Conservation (phyloP, 2,888 invertebrate genomes). For the Cremastobaeus sp. region DNA sequence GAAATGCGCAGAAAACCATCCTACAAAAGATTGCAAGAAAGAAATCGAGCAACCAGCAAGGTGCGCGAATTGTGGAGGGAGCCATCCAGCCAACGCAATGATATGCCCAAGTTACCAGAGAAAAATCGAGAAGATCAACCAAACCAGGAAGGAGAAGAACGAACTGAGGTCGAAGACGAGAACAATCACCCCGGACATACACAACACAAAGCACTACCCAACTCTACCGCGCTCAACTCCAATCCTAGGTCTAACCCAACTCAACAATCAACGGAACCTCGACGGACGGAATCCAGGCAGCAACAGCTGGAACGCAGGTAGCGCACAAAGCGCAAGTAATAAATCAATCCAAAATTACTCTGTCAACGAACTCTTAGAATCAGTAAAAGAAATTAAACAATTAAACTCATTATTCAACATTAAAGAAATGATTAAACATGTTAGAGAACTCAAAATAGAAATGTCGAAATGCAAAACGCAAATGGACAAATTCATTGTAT, state of each 20-base stretch:
- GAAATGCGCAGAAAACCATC: slow-evolving; percentile 65
- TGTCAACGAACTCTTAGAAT: neutral
- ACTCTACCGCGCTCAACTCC: too few species aligned
- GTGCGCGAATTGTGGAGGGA: slow-evolving; percentile 66
- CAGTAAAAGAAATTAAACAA: slow-evolving; percentile 25
- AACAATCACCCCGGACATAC: too few species aligned
- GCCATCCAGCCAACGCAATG: slow-evolving; percentile 66
- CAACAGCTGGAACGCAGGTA: too few species aligned
- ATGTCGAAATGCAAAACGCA: slow-evolving; percentile 13
- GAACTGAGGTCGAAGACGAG: too few species aligned
- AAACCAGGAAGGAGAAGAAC: too few species aligned
- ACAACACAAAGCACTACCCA: too few species aligned
- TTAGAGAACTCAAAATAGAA: slow-evolving; percentile 23
- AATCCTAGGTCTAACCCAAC: too few species aligned
- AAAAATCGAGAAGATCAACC: too few species aligned
- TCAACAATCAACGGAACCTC: too few species aligned
- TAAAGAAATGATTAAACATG: slow-evolving; percentile 37
- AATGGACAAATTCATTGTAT: slow-evolving; percentile 48
- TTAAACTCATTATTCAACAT: slow-evolving; percentile 18
- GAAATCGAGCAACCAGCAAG: slow-evolving; percentile 59
- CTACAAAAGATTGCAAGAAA: slow-evolving; percentile 65
- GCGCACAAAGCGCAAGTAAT: too few species aligned
- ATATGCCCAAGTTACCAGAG: slow-evolving; percentile 35
- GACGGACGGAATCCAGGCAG: too few species aligned
- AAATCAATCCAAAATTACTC: too few species aligned